A percentile compares a stretch with the other conserved stretches of the same genome.
Conservation (phyloP, 2,113 vertebrate species). For the Raja brachyura region DNA sequence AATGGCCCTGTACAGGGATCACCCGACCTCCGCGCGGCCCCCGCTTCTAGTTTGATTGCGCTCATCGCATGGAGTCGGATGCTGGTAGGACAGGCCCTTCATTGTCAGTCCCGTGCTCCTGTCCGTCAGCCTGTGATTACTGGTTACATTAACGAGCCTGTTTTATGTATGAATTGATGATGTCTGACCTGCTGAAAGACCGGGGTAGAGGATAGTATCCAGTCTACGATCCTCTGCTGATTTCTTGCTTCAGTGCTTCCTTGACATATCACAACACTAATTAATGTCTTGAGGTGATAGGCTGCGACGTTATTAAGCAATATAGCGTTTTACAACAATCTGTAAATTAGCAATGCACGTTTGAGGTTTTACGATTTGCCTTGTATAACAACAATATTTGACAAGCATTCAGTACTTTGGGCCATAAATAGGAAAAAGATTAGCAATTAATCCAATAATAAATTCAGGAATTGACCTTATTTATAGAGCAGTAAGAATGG, state of each 20-base stretch:
- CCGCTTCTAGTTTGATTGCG: too few relatives aligned
- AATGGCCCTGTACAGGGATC: too few relatives aligned
- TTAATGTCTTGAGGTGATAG: neutral
- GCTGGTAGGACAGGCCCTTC: too few relatives aligned
- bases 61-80: too few relatives aligned
- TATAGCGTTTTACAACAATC: neutral
- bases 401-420: neutral
- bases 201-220: neutral
- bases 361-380: neutral
- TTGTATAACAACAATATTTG: neutral
- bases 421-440: neutral
- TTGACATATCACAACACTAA: neutral
- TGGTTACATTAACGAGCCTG: neutral
- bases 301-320: neutral
- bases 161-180: neutral
- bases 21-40: too few relatives aligned
- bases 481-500: too few relatives aligned
- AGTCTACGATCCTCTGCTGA: neutral
- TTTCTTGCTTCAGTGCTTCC: neutral
- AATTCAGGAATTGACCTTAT: too few relatives aligned
- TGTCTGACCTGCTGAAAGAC: slow-evolving; percentile 1
- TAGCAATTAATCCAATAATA: too few relatives aligned
- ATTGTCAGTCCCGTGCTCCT: neutral
- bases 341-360: neutral
- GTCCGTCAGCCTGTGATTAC: neutral